Percentiles rank a stretch among this genome's conserved stretches.
phyloP scores from a whole-genome alignment of 2,888 invertebrate genomes.

The Embidobia sp. region DNA sequence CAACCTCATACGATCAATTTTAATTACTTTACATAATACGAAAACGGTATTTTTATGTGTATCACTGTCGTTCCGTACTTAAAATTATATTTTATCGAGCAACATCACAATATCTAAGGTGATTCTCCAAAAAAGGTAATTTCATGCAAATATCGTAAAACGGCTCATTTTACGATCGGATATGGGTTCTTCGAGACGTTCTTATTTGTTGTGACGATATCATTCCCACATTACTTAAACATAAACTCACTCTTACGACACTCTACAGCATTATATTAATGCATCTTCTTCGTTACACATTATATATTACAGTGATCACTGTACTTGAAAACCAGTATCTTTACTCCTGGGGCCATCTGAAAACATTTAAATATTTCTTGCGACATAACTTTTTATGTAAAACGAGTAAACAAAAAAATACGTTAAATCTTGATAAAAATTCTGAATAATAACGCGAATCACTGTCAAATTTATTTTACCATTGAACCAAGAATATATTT shows the following conservation, averaged over 20 bases:
- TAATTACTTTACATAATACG: constrained; percentile 43
- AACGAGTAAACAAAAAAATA: too few relatives aligned
- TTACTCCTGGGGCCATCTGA: constrained; percentile 3
- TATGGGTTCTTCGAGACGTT: constrained; percentile 17
- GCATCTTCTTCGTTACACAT: constrained; percentile 41
- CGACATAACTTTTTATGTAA: too few relatives aligned
- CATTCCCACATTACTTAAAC: constrained; percentile 24
- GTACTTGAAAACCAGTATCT: constrained; percentile 14
- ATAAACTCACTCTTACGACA: constrained; percentile 36
- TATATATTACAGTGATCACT: constrained; percentile 1
- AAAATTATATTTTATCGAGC: constrained; percentile 14
- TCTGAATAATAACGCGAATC: too few relatives aligned
- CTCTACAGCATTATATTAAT: constrained; percentile 24
- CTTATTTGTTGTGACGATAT: constrained; percentile 27
- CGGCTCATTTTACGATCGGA: constrained; percentile 26
- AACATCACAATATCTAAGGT: constrained; percentile 32
- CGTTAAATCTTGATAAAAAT: too few relatives aligned
- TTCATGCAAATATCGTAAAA: constrained; percentile 42
- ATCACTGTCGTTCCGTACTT: constrained; percentile 5
- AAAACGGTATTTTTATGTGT: constrained; percentile 19
- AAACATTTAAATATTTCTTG: neutral
- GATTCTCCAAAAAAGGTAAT: constrained; percentile 44
- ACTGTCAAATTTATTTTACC: too few relatives aligned
- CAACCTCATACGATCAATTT: constrained; percentile 2
- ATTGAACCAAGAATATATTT: too few relatives aligned